Percentiles rank a stretch among this genome's conserved stretches.
These are phyloP conservation scores for Tribolium madens DNA, from an alignment of 1,140 invertebrate genomes.

Conservation along the genomic window DNA sequence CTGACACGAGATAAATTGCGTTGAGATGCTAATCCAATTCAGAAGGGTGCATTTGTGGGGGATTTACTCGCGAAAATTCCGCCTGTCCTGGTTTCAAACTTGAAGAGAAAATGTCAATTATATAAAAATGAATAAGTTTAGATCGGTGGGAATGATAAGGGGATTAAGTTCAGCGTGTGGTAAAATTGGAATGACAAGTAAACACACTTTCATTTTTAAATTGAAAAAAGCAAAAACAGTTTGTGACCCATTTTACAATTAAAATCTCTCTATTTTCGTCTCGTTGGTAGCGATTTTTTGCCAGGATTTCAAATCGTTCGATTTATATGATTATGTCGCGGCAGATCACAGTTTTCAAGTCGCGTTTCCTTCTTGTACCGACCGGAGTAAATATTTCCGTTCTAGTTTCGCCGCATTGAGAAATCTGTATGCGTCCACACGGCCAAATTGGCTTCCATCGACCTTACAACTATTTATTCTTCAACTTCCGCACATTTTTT, in stretches of 20 bases:
- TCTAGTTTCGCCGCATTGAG: slow-evolving; percentile 14
- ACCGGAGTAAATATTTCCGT: slow-evolving; percentile 27
- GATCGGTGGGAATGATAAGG: slow-evolving; percentile 1
- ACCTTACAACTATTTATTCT: slow-evolving; percentile 26
- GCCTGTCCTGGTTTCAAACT: background rate
- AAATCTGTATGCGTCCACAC: slow-evolving; percentile 23
- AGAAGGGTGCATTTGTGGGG: background rate
- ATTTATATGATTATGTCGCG: slow-evolving; percentile 21
- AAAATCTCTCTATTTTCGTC: slow-evolving; percentile 9
- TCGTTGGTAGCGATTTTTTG: background rate
- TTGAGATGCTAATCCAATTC: slow-evolving; percentile 9
- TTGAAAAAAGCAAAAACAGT: background rate
- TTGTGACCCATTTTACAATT: slow-evolving; percentile 16
- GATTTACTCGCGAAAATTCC: slow-evolving; percentile 18
- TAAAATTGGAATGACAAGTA: slow-evolving; percentile 23
- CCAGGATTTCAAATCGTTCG: slow-evolving; percentile 4
- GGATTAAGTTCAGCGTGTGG: slow-evolving; percentile 16
- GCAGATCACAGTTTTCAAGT: slow-evolving; percentile 15
- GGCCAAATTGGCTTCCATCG: slow-evolving; percentile 15
- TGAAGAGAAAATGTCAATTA: slow-evolving; percentile 27
- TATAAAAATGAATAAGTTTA: slow-evolving; percentile 32
- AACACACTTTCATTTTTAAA: slow-evolving; percentile 33
- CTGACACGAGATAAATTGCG: slow-evolving; percentile 20
- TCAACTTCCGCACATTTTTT: slow-evolving; percentile 4
- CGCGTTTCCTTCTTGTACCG: slow-evolving; percentile 21